Percentiles rank a stretch among this genome's conserved stretches.
Evolutionary conservation across 2,797 vertebrate genomes (phyloP).

Genomic region (Anguilla marmorata): DNA sequence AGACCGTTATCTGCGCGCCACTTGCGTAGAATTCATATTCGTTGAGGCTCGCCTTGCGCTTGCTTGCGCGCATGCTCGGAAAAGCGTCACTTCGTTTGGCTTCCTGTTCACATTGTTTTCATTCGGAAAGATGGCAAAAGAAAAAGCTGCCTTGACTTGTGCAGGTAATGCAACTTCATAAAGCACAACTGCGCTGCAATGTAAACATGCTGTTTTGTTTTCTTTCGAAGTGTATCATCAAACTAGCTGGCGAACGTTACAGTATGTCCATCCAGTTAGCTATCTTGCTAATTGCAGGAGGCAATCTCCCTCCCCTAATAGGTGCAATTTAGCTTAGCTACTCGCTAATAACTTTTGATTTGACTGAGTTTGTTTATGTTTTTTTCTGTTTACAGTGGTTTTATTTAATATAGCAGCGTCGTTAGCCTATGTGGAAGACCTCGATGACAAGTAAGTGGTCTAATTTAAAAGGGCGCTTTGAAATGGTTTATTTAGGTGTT

Average conservation of each 20-base stretch:
- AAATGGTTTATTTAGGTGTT: not conserved
- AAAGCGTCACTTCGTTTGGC: not conserved
- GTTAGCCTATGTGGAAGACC: constrained; percentile 65
- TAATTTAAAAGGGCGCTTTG: not conserved
- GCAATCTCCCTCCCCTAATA: not conserved
- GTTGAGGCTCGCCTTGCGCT: not conserved
- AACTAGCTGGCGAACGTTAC: not conserved
- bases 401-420: constrained; percentile 44
- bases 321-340: not conserved
- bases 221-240: no score
- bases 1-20: not conserved
- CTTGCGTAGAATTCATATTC: not conserved
- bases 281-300: not conserved
- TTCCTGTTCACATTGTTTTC: constrained; percentile 25
- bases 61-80: constrained; percentile 22
- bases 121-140: constrained; percentile 35
- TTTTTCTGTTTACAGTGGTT: constrained; percentile 43
- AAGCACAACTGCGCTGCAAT: not conserved
- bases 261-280: not conserved
- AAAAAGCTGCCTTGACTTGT: constrained; percentile 4
- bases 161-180: constrained; percentile 30
- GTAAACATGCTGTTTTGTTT: not conserved
- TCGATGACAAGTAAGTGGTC: constrained; percentile 67
- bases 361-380: not conserved
- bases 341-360: not conserved